Base-by-base conservation (phyloP, 2,888 invertebrate genomes). In the Cantharis nigra region DNA sequence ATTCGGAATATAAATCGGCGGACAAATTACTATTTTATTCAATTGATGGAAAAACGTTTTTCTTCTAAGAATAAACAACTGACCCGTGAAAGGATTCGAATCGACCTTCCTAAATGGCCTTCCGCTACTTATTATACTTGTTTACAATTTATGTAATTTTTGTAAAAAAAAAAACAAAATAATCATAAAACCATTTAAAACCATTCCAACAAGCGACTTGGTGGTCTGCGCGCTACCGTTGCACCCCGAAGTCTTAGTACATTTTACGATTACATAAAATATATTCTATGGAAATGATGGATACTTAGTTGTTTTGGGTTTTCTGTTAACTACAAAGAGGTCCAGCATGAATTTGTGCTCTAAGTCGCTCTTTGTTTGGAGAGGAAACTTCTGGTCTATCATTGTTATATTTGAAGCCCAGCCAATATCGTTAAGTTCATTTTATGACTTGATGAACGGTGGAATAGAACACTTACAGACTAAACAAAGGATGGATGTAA, bases 201-300 rank as follows among this genome's bases (percentile, higher is more conserved):
- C 1, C 1, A 16, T 16, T 16, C 16, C 1, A 16, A 16, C 16
- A 1, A 16, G 16, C 16, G 16, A 16, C 16, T 16, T 16, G 0
- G 16, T 16, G 96, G 96, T 96, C 96, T 96, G 96, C 96, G 96
- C 96, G 96, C 95, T 96, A 96, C 96, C 96, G 95, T 96, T 96
- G 96, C 96, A 96, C 96, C 96, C 96, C 95, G 95, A 94, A 94
- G 94, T 94, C 95, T 14, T 33, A 3, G 33, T 33, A 4, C 49
- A 49, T 5, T n/a, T 49, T 49, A n/a, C 2, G n/a, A n/a, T 49
- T 49, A 7, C 13, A 49, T 49, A n/a, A n/a, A 49, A 49, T n/a
- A 7, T n/a, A n/a, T n/a, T n/a, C n/a, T 5, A n/a, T 7, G 2
- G 7, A 49, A 49, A 5, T 49, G 49, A 7, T 0, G n/a, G n/a